Evolutionary conservation across 2,888 invertebrate species (phyloP).

Genomic region (Aspidapion aeneum): DNA sequence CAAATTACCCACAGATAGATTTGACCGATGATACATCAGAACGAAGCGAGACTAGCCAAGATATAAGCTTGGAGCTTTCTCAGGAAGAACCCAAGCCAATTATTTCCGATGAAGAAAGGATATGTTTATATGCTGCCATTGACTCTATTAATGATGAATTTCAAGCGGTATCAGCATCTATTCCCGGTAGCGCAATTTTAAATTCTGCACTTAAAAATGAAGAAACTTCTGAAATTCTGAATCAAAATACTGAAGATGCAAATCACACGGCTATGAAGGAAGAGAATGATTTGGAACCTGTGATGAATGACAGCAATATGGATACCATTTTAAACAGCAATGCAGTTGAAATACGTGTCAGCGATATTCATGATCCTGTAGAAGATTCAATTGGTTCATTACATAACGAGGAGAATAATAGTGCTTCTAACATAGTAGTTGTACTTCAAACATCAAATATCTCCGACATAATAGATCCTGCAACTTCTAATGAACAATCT

Average conservation of each 20-base stretch:
- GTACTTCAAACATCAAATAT: not conserved
- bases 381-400: not conserved
- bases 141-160: conserved; percentile 4
- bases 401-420: not conserved
- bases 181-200: not conserved
- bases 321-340: not conserved
- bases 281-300: not conserved
- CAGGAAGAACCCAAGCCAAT: conserved; percentile 9
- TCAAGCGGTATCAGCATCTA: conserved; percentile 10
- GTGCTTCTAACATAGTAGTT: not conserved
- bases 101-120: not conserved
- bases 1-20: conserved; percentile 5
- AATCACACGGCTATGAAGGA: not conserved
- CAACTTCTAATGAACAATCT: not conserved
- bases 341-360: too few species aligned
- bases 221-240: not conserved
- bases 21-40: conserved; percentile 2
- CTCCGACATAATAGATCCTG: not conserved
- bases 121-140: conserved; percentile 10
- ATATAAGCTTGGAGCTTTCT: not conserved
- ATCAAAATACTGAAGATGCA: not conserved
- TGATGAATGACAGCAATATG: not conserved
- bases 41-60: not conserved
- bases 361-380: not conserved
- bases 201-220: not conserved